Evolutionary conservation across 2,888 invertebrate genomes (phyloP).

Genomic region (Lithophane leautieri): DNA sequence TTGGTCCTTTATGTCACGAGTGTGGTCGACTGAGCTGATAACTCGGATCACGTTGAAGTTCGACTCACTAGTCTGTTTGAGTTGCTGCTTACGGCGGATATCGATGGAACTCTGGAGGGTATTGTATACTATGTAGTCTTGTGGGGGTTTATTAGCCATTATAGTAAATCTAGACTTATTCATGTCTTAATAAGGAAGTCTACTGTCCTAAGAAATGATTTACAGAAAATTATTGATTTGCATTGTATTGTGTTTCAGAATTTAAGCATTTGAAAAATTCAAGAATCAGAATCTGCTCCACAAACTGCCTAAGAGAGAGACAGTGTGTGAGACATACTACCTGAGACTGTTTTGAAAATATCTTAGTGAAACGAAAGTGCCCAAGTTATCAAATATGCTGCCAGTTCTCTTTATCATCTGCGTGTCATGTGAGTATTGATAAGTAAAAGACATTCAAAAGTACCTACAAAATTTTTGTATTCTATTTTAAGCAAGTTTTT

Average conservation of each 20-base stretch:
- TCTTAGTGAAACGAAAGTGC: too few species aligned
- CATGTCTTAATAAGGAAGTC: background rate
- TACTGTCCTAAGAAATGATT: background rate
- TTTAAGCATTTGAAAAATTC: background rate
- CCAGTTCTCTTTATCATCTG: background rate
- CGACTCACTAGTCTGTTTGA: slow-evolving; percentile 43
- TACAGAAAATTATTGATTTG: background rate
- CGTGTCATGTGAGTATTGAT: slow-evolving; percentile 30
- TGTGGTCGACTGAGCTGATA: slow-evolving; percentile 41
- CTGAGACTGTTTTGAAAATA: background rate
- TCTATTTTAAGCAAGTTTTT: too few species aligned
- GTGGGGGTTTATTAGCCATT: background rate
- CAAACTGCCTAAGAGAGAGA: background rate
- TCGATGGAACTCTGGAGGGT: slow-evolving; percentile 3
- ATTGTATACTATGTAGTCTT: slow-evolving; percentile 1
- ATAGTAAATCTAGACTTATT: background rate
- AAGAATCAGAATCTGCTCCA: background rate
- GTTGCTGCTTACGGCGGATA: slow-evolving; percentile 40
- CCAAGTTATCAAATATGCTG: background rate
- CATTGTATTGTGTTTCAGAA: slow-evolving; percentile 28
- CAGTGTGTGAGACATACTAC: background rate
- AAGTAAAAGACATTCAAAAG: too few species aligned
- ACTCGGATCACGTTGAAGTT: slow-evolving; percentile 38
- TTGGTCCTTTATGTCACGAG: slow-evolving; percentile 42
- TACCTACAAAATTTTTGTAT: too few species aligned